phyloP scores from a whole-genome alignment of 1,140 invertebrate species.

The Listronotus oregonensis region DNA sequence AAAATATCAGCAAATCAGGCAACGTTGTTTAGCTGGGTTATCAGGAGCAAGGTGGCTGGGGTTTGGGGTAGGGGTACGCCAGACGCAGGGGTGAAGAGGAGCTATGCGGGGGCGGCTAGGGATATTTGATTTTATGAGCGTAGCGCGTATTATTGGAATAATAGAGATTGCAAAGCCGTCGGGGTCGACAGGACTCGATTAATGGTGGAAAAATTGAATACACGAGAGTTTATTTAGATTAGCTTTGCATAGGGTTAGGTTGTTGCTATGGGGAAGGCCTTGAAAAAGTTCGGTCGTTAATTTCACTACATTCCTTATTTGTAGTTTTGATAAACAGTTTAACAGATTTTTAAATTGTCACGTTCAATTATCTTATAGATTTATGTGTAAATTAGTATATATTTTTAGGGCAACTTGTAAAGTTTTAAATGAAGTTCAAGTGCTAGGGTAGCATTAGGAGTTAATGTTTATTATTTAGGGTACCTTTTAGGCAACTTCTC shows the following conservation, averaged over 20 bases:
- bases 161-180: conserved; percentile 34
- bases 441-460: too few relatives aligned
- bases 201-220: conserved; percentile 31
- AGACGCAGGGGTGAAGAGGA: conserved; percentile 14
- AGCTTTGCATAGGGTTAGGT: conserved; percentile 16
- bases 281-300: too few relatives aligned
- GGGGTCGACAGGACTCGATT: conserved; percentile 24
- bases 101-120: conserved; percentile 11
- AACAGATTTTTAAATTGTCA: too few relatives aligned
- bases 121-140: conserved; percentile 32
- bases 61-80: conserved; percentile 10
- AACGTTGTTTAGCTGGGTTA: not conserved
- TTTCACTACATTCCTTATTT: too few relatives aligned
- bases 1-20: not conserved
- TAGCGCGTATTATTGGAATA: conserved; percentile 32
- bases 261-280: conserved; percentile 9
- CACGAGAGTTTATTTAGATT: conserved; percentile 18
- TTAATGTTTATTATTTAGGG: too few relatives aligned
- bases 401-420: too few relatives aligned
- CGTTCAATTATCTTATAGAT: too few relatives aligned
- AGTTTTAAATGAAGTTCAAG: too few relatives aligned
- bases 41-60: conserved; percentile 13
- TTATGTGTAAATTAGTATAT: too few relatives aligned
- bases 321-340: too few relatives aligned
- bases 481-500: too few relatives aligned